Conservation (phyloP, 2,888 invertebrate species). For the Muscina levida region DNA sequence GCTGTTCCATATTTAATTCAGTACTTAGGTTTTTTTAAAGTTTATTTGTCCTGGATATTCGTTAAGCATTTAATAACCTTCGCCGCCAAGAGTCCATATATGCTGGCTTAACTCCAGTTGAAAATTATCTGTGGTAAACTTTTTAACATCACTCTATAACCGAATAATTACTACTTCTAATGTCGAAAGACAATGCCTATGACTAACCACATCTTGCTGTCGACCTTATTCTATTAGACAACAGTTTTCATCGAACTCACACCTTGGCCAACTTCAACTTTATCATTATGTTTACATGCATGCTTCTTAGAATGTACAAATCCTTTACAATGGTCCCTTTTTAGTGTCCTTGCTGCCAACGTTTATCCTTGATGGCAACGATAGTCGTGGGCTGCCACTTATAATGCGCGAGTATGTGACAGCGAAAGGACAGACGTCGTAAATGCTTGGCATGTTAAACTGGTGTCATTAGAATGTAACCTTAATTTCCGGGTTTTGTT, state of each 20-base stretch:
- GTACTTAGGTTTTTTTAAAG: too few relatives aligned
- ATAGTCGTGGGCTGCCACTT: slow-evolving; percentile 29
- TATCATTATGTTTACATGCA: slow-evolving; percentile 57
- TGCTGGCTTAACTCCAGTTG: too few relatives aligned
- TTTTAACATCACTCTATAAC: too few relatives aligned
- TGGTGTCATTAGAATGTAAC: slow-evolving; percentile 61
- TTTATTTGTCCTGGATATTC: too few relatives aligned
- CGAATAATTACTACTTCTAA: too few relatives aligned
- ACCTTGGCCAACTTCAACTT: slow-evolving; percentile 53
- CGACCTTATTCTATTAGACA: slow-evolving; percentile 63
- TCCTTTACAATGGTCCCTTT: slow-evolving; percentile 38
- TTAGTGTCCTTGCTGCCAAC: slow-evolving; percentile 15
- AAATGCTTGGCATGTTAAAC: slow-evolving; percentile 46
- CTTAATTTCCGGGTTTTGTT: slow-evolving; percentile 50
- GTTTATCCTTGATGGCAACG: slow-evolving; percentile 32
- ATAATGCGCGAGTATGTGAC: slow-evolving; percentile 38
- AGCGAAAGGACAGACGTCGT: background rate
- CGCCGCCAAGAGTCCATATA: too few relatives aligned
- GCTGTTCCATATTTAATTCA: too few relatives aligned
- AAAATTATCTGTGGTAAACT: too few relatives aligned
- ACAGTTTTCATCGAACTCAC: slow-evolving; percentile 51
- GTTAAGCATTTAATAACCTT: too few relatives aligned
- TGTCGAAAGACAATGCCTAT: too few relatives aligned
- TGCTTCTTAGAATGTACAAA: slow-evolving; percentile 54
- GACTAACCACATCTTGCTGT: too few relatives aligned